Conservation (phyloP, 2,113 vertebrate genomes). For the Bolborhynchus lineola region DNA sequence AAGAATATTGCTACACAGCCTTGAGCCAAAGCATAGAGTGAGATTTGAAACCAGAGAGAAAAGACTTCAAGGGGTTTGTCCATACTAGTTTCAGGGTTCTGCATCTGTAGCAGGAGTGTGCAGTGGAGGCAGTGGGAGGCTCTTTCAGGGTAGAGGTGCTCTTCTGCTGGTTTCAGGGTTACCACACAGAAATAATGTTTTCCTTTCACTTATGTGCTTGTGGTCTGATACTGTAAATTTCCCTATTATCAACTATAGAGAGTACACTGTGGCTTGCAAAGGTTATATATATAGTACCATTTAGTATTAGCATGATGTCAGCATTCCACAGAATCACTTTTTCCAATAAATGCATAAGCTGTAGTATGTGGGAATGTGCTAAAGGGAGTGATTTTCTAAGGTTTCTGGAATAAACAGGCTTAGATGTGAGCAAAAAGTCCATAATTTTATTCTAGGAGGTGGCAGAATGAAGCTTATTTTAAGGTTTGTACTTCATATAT, state of each 20-base stretch:
- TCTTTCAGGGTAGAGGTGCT: not conserved
- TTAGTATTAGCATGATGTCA: not conserved
- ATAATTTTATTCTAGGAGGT: not conserved
- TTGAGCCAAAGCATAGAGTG: not conserved
- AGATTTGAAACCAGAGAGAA: not conserved
- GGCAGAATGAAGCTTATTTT: not conserved
- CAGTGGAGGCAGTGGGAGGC: not conserved
- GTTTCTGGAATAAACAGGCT: not conserved
- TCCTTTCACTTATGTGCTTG: not conserved
- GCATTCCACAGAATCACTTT: conserved; percentile 4
- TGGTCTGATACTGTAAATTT: not conserved
- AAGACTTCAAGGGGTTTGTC: not conserved
- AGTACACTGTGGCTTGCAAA: not conserved
- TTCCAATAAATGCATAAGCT: not conserved
- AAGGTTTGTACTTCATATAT: not conserved
- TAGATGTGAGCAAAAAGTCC: not conserved
- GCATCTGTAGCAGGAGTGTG: not conserved
- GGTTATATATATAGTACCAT: not conserved
- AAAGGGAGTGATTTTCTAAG: not conserved
- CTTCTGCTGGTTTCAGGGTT: not conserved
- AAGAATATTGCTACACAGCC: not conserved
- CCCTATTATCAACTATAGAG: not conserved
- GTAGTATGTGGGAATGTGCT: not conserved
- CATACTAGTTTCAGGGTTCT: not conserved
- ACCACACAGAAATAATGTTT: not conserved